phyloP scores from a whole-genome alignment of 2,113 vertebrate genomes.

The Chamaea fasciata region DNA sequence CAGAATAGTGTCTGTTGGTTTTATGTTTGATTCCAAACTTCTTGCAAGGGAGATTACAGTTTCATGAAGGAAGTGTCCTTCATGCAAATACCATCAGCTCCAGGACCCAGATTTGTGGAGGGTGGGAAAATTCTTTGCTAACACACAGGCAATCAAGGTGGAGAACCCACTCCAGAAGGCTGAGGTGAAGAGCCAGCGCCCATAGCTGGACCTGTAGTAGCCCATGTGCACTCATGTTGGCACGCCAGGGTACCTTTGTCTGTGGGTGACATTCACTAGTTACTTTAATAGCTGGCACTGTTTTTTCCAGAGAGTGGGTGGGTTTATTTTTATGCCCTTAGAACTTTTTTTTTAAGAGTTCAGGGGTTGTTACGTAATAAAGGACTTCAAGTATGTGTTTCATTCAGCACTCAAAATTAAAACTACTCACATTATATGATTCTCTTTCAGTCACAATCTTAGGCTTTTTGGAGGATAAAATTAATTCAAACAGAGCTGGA shows the following conservation, averaged over 20 bases:
- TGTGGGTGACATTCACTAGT: too few species aligned
- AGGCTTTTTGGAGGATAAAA: not conserved
- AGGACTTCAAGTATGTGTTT: not conserved
- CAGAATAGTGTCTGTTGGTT: constrained; percentile 4
- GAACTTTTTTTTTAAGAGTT: not conserved
- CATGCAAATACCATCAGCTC: not conserved
- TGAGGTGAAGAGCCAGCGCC: not conserved
- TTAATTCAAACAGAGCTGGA: not conserved
- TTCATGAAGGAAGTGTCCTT: not conserved
- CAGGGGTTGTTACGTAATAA: not conserved
- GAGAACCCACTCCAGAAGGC: not conserved
- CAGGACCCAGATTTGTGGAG: not conserved
- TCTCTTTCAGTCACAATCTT: not conserved
- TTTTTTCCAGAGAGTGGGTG: not conserved
- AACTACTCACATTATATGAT: not conserved
- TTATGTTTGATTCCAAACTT: not conserved
- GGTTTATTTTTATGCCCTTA: not conserved
- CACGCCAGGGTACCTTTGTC: not conserved
- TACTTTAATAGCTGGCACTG: not conserved
- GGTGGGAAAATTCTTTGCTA: not conserved
- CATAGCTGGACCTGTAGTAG: not conserved
- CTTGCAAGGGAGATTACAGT: not conserved
- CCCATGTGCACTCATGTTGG: fast-evolving
- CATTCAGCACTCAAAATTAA: not conserved
- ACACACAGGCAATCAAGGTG: not conserved